Evolutionary conservation across 2,888 invertebrate species (phyloP), one percentile per base, ranked within the genome.

Genomic region (Lymantria monacha): DNA sequence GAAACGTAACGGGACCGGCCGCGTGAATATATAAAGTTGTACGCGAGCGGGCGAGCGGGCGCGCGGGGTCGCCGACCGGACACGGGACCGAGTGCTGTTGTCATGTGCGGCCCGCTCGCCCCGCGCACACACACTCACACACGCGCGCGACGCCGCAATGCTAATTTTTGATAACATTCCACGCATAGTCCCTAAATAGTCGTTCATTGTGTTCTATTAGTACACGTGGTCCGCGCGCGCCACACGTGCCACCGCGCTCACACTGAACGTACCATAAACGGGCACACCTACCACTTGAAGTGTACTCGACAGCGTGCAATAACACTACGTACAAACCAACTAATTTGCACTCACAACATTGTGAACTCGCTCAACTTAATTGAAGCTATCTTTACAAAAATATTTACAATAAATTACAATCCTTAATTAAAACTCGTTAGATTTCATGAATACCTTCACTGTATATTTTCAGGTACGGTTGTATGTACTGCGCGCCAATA

Each of bases 1-100:
- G 76, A 76, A 79, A 74, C 59, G 69, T 81, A 81, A 80, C 80
- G 80, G 80, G 65, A 77, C 62, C 63, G 67, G 65, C 66, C 74
- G 64, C 73, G 72, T 70, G 69, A 66, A 66, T 66, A 66, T 67
- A 63, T 66, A 67, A 63, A 62, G 60, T 59, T 55, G 59, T 59
- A 55, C 62, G 58, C 22, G 22, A 22, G 58, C 61, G 61, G 64
- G 64, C 67, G 60, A 59, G 55, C 56, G 42, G 37, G n/a, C 33
- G 45, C 38, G 42, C 60, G 62, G 57, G 63, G 66, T 69, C 66
- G 63, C 61, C 59, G 66, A 63, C 66, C 70, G 70, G 70, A 70
- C 70, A 57, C 43, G 54, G 54, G 60, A 33, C 59, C 61, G 61
- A 45, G 60, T 49, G 59, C 61, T 66, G 71, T 64, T 51, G 69